Evolutionary conservation across 2,113 vertebrate genomes (phyloP), one percentile per base, ranked within the genome.

Genomic region (Tangachromis dhanisi): DNA sequence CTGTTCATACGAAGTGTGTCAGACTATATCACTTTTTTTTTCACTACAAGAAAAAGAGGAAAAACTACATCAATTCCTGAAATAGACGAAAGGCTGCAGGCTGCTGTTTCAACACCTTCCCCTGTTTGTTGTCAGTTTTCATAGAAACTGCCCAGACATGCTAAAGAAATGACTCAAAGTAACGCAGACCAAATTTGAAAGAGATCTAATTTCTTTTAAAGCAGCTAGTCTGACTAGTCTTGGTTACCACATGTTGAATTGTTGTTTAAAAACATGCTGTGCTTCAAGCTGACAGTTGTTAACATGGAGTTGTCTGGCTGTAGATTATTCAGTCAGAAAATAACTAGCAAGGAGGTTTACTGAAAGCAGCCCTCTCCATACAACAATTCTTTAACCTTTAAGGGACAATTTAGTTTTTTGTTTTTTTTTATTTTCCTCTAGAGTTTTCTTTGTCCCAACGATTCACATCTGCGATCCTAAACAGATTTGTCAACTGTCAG

Each of bases 321-420:
- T 42, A 66, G 42, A 84, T 88, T 81, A 38, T 85, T 82, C 21
- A 16, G 38, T 81, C 40, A 90, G 68, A 85, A 84, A 81, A 76
- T 68, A 80, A 24, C 29, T 81, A 78, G 55, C 26, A 81, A 84
- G n/a, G 83, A 40, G 78, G 63, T 21, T 49, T 84, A 10, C 40
- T 53, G 21, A 84, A 83, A 51, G 53, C 9, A 19, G 11, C 42
- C 11, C 4, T 35, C 19, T 83, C 35, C 5, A 29, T 26, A 0
- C 12, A 45, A 45, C 45, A 40, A 57, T 45, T 80, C 1, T 3
- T n/a, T 7, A 73, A 78, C 42, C 3, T 19, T 53, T 61, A 16
- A 12, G 11, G 21, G 9, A 59, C 51, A 61, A 19, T 40, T 5
- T 57, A 13, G 8, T 11, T 9, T 35, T 33, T 33, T 7, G n/a